These are phyloP conservation scores for Eciton burchellii DNA, from an alignment of 1,140 invertebrate species.

Conservation along the genomic window DNA sequence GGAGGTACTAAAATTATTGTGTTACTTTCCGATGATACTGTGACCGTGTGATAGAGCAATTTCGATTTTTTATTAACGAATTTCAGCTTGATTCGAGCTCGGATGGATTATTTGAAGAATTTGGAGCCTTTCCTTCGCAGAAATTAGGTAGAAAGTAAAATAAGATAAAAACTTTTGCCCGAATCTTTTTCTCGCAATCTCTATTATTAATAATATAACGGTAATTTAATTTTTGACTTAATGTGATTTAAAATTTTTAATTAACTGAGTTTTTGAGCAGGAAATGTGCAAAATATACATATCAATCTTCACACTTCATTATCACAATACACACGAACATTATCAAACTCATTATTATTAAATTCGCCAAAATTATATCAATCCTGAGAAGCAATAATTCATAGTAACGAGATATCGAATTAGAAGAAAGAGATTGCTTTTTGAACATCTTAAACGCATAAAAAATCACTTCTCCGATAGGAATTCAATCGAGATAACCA, in stretches of 20 bases:
- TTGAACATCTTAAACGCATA: constrained; percentile 13
- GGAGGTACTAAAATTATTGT: neutral
- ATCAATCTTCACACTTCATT: neutral
- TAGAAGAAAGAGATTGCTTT: neutral
- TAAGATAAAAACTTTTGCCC: neutral
- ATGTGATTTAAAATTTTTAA: constrained; percentile 6
- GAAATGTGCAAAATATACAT: neutral
- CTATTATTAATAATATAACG: neutral
- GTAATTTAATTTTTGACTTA: too few relatives aligned
- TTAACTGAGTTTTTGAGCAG: neutral
- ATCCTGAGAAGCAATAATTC: neutral
- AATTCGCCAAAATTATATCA: neutral
- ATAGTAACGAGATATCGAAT: neutral
- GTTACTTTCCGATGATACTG: neutral
- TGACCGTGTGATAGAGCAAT: too few relatives aligned
- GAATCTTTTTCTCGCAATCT: constrained; percentile 4
- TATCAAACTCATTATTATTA: constrained; percentile 1
- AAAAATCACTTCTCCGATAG: constrained; percentile 15
- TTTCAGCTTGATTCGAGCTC: neutral
- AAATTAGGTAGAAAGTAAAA: neutral
- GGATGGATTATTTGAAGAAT: neutral
- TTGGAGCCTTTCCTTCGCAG: neutral
- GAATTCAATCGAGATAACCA: neutral
- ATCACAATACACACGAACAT: neutral
- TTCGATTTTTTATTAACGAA: neutral